Percentiles rank a stretch among this genome's conserved stretches.
Evolutionary conservation across 2,888 invertebrate species (phyloP).

Genomic region (Maniola hyperantus): DNA sequence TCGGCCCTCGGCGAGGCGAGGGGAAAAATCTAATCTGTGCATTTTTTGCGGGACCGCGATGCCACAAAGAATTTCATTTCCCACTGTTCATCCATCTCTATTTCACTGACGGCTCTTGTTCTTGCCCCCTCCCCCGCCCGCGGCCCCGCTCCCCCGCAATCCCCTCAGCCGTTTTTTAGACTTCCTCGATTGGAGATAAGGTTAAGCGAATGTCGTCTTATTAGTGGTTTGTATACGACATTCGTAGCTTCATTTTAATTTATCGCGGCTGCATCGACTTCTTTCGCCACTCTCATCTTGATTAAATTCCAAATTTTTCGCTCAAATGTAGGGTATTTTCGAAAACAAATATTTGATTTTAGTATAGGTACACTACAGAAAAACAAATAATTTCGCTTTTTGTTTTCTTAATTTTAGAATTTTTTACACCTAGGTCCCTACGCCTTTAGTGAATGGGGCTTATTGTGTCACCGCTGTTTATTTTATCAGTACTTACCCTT

Average conservation of each 20-base stretch:
- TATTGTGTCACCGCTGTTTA: not conserved
- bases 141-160: constrained; percentile 48
- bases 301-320: constrained; percentile 45
- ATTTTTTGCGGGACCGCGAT: constrained; percentile 84
- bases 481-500: no score
- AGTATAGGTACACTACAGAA: constrained; percentile 22
- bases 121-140: constrained; percentile 64
- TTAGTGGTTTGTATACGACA: constrained; percentile 74
- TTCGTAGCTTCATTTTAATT: constrained; percentile 67
- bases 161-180: constrained; percentile 75
- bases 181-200: constrained; percentile 81
- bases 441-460: not conserved
- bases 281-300: constrained; percentile 38
- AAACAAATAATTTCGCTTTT: constrained; percentile 42
- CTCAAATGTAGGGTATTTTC: not conserved
- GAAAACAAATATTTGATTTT: not conserved
- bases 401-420: not conserved
- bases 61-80: constrained; percentile 84
- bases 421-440: no score
- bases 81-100: constrained; percentile 84
- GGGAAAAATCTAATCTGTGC: constrained; percentile 84
- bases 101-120: constrained; percentile 83
- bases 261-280: constrained; percentile 52
- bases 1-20: constrained; percentile 74
- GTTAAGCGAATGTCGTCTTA: constrained; percentile 78